A percentile compares a stretch with the other conserved stretches of the same genome.
Evolutionary conservation across 2,888 invertebrate genomes (phyloP).

Genomic region (Microctonus brassicae): DNA sequence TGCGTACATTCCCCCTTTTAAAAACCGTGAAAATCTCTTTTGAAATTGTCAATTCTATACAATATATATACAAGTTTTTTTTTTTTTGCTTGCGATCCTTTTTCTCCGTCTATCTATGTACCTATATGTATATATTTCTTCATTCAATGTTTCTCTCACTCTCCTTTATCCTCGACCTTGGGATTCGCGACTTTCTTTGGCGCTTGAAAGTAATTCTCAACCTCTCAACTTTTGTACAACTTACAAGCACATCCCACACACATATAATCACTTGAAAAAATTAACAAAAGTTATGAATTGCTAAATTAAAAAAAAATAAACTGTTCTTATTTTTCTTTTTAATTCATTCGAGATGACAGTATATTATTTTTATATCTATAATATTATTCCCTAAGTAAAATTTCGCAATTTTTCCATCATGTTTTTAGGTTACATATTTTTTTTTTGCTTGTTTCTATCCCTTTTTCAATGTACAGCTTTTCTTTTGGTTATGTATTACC

Average conservation of each 20-base stretch:
- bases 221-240: not conserved
- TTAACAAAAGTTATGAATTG: not conserved
- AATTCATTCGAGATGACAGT: not conserved
- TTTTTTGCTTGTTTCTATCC: conserved; percentile 5
- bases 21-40: conserved; percentile 24
- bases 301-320: not conserved
- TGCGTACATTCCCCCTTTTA: conserved; percentile 15
- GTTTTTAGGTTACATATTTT: not conserved
- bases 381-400: not conserved
- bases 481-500: conserved; percentile 39
- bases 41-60: conserved; percentile 19
- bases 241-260: not conserved
- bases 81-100: not conserved
- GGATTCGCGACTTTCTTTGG: conserved; percentile 19
- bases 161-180: conserved; percentile 33
- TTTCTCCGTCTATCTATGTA: conserved; percentile 14
- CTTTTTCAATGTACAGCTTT: conserved; percentile 37
- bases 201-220: conserved; percentile 18
- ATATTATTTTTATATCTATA: no score
- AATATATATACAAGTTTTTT: not conserved
- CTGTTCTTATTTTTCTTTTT: not conserved
- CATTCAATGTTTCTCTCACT: not conserved
- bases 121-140: no score
- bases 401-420: not conserved
- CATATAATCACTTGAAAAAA: no score